Evolutionary conservation across 2,797 vertebrate species (phyloP).

Genomic region (Eospalax fontanierii): DNA sequence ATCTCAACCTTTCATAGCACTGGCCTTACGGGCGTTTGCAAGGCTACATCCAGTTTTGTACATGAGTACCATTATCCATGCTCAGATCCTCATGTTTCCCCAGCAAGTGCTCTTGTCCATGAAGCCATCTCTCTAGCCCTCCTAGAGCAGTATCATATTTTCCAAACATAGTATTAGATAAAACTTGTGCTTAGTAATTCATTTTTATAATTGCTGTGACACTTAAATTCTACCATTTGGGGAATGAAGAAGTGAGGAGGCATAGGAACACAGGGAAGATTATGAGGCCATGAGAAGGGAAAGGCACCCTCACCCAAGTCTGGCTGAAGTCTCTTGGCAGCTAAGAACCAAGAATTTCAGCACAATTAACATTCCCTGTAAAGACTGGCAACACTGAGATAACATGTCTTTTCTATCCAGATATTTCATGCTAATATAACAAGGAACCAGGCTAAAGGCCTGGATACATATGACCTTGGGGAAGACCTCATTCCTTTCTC

Average conservation of each 20-base stretch:
- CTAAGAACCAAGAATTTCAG: not conserved
- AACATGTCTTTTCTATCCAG: not conserved
- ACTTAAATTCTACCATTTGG: conserved; percentile 44
- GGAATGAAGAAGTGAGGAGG: not conserved
- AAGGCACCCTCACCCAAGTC: not conserved
- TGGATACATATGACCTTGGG: not conserved
- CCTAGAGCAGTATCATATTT: conserved; percentile 12
- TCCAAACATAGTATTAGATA: not conserved
- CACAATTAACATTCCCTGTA: not conserved
- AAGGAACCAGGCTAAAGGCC: not conserved
- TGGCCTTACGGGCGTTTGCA: not conserved
- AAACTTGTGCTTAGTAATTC: conserved; percentile 19
- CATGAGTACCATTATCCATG: too few relatives aligned
- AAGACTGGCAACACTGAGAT: not conserved
- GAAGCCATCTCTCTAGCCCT: not conserved
- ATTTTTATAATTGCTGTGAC: conserved; percentile 46
- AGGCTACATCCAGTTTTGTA: not conserved
- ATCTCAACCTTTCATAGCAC: not conserved
- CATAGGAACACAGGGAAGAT: not conserved
- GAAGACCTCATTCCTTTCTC: not conserved
- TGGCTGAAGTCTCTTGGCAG: not conserved
- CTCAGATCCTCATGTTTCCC: not conserved
- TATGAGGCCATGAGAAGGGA: not conserved
- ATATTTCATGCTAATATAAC: not conserved
- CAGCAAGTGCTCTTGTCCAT: too few relatives aligned